These are phyloP conservation scores for Lochmaea crataegi DNA, from an alignment of 2,888 invertebrate species.

Conservation along the genomic window DNA sequence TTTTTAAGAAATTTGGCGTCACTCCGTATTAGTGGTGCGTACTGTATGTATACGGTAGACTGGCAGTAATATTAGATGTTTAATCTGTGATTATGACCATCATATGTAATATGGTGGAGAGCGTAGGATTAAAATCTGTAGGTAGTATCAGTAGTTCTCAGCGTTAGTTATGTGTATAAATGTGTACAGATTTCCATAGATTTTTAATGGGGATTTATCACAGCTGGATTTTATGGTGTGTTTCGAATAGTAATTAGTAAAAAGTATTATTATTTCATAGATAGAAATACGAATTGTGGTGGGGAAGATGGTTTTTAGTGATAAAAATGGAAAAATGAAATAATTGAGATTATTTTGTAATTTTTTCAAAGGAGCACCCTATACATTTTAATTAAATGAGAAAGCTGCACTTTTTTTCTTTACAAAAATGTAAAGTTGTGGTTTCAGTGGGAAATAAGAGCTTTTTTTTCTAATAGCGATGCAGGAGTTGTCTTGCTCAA, in stretches of 20 bases:
- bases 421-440: no score
- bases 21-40: neutral
- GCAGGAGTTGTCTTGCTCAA: no score
- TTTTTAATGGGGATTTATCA: conserved; percentile 17
- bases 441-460: no score
- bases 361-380: no score
- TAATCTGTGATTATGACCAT: conserved; percentile 60
- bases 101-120: conserved; percentile 62
- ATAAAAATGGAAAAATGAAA: no score
- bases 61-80: conserved; percentile 38
- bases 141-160: conserved; percentile 18
- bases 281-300: no score
- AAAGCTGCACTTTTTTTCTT: no score
- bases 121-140: conserved; percentile 35
- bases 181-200: conserved; percentile 34
- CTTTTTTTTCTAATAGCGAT: no score
- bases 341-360: no score
- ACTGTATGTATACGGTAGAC: conserved; percentile 17
- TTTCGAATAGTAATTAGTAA: neutral
- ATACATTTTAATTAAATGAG: no score
- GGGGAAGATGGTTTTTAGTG: no score
- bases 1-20: neutral
- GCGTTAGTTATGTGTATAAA: conserved; percentile 28
- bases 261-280: neutral
- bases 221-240: conserved; percentile 10